Evolutionary conservation across 2,888 invertebrate genomes (phyloP).

Genomic region (Ernsta delagoae): DNA sequence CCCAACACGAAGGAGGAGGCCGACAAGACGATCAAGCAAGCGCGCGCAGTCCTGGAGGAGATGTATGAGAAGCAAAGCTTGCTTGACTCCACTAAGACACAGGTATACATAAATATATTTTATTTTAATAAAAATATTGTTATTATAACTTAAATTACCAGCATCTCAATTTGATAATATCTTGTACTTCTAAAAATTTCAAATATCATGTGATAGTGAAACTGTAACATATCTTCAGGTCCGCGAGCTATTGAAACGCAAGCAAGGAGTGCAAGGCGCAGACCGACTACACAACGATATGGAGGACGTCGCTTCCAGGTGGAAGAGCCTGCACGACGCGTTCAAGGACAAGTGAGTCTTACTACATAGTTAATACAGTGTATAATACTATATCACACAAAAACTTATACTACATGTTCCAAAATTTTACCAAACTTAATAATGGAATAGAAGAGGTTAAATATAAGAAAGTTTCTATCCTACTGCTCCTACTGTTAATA

Average conservation of each 20-base stretch:
- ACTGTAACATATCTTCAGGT: slow-evolving; percentile 69
- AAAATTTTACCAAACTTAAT: too few relatives aligned
- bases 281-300: slow-evolving; percentile 93
- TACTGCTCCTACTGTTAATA: neutral
- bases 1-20: slow-evolving; percentile 95
- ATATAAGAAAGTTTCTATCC: too few relatives aligned
- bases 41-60: slow-evolving; percentile 93
- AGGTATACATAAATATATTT: too few relatives aligned
- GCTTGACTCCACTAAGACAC: slow-evolving; percentile 94
- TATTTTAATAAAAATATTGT: too few relatives aligned
- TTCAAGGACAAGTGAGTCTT: slow-evolving; percentile 87
- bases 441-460: too few relatives aligned
- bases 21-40: slow-evolving; percentile 93
- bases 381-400: too few relatives aligned
- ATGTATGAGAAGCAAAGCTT: slow-evolving; percentile 97
- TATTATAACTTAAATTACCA: too few relatives aligned
- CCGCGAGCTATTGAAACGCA: slow-evolving; percentile 93
- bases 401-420: too few relatives aligned
- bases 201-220: too few relatives aligned
- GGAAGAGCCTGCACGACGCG: slow-evolving; percentile 93
- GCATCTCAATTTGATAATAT: too few relatives aligned
- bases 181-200: too few relatives aligned
- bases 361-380: too few relatives aligned
- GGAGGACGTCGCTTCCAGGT: slow-evolving; percentile 91
- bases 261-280: slow-evolving; percentile 93